Evolutionary conservation across 2,888 invertebrate genomes (phyloP), one percentile per base, ranked within the genome.

Genomic region (Lamellibrachia satsuma): DNA sequence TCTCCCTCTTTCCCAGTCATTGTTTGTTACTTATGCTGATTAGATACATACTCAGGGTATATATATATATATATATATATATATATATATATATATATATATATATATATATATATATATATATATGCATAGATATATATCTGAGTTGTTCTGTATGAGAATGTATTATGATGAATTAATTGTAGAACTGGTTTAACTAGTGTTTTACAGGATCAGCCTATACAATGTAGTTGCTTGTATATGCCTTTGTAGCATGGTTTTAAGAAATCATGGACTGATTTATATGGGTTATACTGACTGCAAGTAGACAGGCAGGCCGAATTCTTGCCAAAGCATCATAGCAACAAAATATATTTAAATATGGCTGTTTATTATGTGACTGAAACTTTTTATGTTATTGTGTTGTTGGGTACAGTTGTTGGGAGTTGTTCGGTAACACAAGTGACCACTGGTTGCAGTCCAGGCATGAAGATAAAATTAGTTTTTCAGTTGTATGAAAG

Each of bases 361-460:
- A 75, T 75, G 15, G 22, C 22, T 75, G 75, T 75, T 6, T 75
- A 6, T 75, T 75, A 22, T 75, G 22, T 75, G 22, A 22, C 15
- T 6, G 75, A 22, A n/a, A 75, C 75, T 75, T 75, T 75, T 15
- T 75, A 75, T 75, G 75, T 75, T 75, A 57, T 11, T 57, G n/a
- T 75, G 75, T 75, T 75, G 75, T 75, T 75, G 75, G 75, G 75
- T 75, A 22, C n/a, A 75, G 75, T 75, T 75, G 75, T 57, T 57
- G 15, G 57, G 15, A 15, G n/a, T 75, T 75, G 39, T 75, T 75
- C 75, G 4, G 22, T 75, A 75, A 75, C 6, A 75, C 22, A n/a
- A 75, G 75, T 39, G 39, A 39, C 39, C 75, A 75, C n/a, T 15
- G 75, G 75, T 75, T 75, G 75, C n/a, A 22, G 15, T 6, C 4